A percentile compares a stretch with the other conserved stretches of the same genome.
Conservation (phyloP, 1,140 invertebrate genomes). For the Rhizoglyphus robini region DNA sequence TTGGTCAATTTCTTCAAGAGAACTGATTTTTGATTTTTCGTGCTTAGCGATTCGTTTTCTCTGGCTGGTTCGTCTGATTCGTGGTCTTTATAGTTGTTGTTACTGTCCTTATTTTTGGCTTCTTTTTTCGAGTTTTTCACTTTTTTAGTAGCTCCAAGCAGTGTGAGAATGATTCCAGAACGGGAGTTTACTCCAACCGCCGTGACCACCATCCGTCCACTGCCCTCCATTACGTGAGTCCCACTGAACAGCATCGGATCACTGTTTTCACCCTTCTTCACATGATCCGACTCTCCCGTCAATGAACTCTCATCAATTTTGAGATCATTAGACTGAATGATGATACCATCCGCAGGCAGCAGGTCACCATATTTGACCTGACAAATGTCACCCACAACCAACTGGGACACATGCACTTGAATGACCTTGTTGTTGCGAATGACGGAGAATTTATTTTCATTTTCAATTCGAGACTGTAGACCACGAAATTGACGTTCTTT, state of each 20-base stretch:
- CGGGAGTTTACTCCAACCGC: slow-evolving; percentile 98
- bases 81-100: slow-evolving; percentile 21
- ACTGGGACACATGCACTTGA: slow-evolving; percentile 88
- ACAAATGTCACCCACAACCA: slow-evolving; percentile 97
- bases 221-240: slow-evolving; percentile 99
- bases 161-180: slow-evolving; percentile 96
- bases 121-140: slow-evolving; percentile 42
- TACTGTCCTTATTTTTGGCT: no score
- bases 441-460: slow-evolving; percentile 95
- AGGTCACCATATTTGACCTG: slow-evolving; percentile 95
- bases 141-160: slow-evolving; percentile 85
- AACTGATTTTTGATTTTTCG: slow-evolving; percentile 64
- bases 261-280: slow-evolving; percentile 78
- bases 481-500: slow-evolving; percentile 92
- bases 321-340: slow-evolving; percentile 96
- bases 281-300: slow-evolving; percentile 96
- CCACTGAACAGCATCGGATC: slow-evolving; percentile 96
- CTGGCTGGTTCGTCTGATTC: not conserved
- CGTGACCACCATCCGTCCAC: slow-evolving; percentile 95
- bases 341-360: slow-evolving; percentile 86
- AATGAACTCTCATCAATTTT: slow-evolving; percentile 96
- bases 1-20: slow-evolving; percentile 96
- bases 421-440: slow-evolving; percentile 78
- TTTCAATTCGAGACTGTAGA: slow-evolving; percentile 92
- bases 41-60: not conserved